phyloP scores from a whole-genome alignment of 2,797 vertebrate genomes.

The Propithecus deckenii region DNA sequence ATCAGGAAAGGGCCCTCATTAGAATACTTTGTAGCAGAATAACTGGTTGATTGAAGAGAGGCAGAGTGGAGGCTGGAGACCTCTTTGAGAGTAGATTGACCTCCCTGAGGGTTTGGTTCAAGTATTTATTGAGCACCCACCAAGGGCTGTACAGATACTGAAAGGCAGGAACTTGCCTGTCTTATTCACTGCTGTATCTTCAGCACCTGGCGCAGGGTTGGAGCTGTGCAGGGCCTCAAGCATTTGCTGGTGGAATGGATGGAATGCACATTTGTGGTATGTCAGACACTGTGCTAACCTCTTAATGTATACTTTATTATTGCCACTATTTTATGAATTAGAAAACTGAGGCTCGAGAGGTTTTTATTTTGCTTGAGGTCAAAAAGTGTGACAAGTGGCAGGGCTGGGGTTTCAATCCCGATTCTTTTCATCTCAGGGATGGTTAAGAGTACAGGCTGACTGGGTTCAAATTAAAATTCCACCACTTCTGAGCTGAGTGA shows the following conservation, averaged over 20 bases:
- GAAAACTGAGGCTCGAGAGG: not conserved
- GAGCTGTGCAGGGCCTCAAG: not conserved
- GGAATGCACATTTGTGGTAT: not conserved
- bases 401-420: not conserved
- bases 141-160: not conserved
- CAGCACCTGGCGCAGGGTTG: too few species aligned
- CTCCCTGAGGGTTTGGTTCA: not conserved
- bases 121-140: not conserved
- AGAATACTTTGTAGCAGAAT: not conserved
- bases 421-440: not conserved
- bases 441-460: not conserved
- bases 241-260: not conserved
- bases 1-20: not conserved
- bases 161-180: not conserved
- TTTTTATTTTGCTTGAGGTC: conserved; percentile 28
- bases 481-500: not conserved
- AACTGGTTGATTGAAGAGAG: not conserved
- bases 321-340: not conserved
- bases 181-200: not conserved
- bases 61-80: not conserved
- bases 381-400: not conserved
- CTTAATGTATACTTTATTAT: not conserved
- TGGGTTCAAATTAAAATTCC: not conserved
- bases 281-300: not conserved
- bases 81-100: not conserved